Evolutionary conservation across 2,888 invertebrate species (phyloP).

Genomic region (Hecatera dysodea): DNA sequence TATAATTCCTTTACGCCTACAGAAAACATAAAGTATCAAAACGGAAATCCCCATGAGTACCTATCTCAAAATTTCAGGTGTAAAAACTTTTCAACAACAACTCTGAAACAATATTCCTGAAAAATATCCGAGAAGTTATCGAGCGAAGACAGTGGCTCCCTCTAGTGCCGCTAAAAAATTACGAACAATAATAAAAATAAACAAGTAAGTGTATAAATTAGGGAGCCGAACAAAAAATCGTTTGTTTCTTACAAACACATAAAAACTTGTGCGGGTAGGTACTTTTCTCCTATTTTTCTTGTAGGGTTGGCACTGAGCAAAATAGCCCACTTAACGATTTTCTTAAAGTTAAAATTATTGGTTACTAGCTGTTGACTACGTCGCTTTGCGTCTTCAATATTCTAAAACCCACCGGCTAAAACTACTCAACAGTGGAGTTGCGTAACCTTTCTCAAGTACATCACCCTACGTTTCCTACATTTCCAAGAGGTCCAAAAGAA

Average conservation of each 20-base stretch:
- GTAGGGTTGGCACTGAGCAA: slow-evolving; percentile 49
- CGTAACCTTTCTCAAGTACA: not conserved
- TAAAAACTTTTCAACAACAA: slow-evolving; percentile 47
- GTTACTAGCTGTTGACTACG: not conserved
- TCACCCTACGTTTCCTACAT: not conserved
- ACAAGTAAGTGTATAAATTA: slow-evolving; percentile 66
- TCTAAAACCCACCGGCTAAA: not conserved
- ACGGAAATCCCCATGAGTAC: slow-evolving; percentile 1
- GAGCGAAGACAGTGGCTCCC: slow-evolving; percentile 44
- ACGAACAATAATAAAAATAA: slow-evolving; percentile 66
- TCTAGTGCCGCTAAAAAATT: slow-evolving; percentile 55
- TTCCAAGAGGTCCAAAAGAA: not conserved
- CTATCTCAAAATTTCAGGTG: slow-evolving; percentile 49
- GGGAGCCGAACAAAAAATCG: slow-evolving; percentile 51
- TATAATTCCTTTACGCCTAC: not conserved
- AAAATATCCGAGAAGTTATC: slow-evolving; percentile 51
- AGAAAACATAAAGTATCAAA: slow-evolving; percentile 18
- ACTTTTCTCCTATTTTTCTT: slow-evolving; percentile 50
- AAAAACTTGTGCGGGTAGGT: slow-evolving; percentile 60
- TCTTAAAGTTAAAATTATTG: not conserved
- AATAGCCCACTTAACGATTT: not conserved
- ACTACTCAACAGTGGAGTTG: not conserved
- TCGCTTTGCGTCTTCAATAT: not conserved
- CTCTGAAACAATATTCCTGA: slow-evolving; percentile 43
- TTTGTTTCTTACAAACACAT: slow-evolving; percentile 60